Evolutionary conservation across 2,797 vertebrate species (phyloP).

Genomic region (Notolepis coatsorum): DNA sequence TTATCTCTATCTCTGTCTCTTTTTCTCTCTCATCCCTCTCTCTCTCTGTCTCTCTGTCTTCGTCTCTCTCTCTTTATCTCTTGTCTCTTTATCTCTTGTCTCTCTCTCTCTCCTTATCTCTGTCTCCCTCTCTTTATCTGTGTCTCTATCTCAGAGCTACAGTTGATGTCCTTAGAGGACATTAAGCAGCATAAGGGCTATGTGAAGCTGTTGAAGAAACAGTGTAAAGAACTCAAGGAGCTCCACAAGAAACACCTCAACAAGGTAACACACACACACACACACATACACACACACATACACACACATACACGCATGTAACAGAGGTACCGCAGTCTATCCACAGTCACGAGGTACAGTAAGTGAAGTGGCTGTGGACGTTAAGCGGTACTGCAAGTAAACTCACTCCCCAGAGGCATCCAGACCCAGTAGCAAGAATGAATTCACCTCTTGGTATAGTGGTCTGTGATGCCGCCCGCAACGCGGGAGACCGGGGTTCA

Average conservation of each 20-base stretch:
- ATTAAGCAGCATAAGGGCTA: constrained; percentile 84
- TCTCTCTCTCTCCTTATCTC: neutral
- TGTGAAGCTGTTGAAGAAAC: constrained; percentile 84
- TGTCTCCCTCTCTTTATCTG: neutral
- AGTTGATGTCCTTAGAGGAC: constrained; percentile 77
- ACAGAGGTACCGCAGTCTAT: too few species aligned
- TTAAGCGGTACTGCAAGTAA: too few species aligned
- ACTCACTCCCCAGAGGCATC: too few species aligned
- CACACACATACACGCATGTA: neutral
- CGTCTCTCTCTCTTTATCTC: too few species aligned
- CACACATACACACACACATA: neutral
- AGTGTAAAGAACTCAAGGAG: constrained; percentile 88
- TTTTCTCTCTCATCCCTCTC: neutral
- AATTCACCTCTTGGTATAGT: too few species aligned
- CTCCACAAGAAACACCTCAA: constrained; percentile 87
- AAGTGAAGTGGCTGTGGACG: too few species aligned
- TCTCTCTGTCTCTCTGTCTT: neutral
- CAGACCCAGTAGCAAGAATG: too few species aligned
- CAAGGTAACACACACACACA: constrained; percentile 70
- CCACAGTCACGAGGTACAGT: too few species aligned
- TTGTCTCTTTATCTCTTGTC: too few species aligned
- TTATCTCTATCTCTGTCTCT: too few species aligned
- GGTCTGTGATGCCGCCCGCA: too few species aligned
- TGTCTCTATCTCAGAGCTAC: constrained; percentile 72
- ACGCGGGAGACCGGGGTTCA: too few species aligned